Conservation (phyloP, 2,113 vertebrate species). For the Pica pica region DNA sequence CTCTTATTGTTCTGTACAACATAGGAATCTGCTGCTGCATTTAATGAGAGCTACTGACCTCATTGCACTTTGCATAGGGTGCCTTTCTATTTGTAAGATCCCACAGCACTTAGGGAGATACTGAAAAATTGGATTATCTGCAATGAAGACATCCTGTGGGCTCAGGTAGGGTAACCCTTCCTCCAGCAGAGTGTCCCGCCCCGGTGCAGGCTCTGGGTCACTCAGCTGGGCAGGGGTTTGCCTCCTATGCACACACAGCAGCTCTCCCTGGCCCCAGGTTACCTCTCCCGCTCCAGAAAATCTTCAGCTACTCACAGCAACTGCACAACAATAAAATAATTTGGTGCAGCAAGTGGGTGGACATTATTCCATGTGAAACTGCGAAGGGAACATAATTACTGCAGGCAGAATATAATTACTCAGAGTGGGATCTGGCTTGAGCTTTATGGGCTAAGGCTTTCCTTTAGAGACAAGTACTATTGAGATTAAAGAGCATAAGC, state of each 20-base stretch:
- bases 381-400: neutral
- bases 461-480: neutral
- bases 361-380: neutral
- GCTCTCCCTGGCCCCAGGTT: neutral
- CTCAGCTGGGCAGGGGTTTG: neutral
- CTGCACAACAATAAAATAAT: neutral
- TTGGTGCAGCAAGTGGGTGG: neutral
- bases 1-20: neutral
- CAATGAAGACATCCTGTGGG: neutral
- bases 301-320: neutral
- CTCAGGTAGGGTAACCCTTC: neutral
- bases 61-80: neutral
- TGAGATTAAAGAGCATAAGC: neutral
- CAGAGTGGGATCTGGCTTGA: neutral
- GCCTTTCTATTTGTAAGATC: neutral
- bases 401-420: slow-evolving; percentile 14
- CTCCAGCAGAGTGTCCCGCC: neutral
- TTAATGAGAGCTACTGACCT: neutral
- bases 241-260: neutral
- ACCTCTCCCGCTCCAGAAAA: neutral
- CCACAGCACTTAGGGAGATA: neutral
- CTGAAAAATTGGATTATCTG: neutral
- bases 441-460: neutral
- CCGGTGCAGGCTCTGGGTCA: neutral
- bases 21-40: neutral